Conservation (phyloP, 1,140 invertebrate genomes). For the Cherax destructor region DNA sequence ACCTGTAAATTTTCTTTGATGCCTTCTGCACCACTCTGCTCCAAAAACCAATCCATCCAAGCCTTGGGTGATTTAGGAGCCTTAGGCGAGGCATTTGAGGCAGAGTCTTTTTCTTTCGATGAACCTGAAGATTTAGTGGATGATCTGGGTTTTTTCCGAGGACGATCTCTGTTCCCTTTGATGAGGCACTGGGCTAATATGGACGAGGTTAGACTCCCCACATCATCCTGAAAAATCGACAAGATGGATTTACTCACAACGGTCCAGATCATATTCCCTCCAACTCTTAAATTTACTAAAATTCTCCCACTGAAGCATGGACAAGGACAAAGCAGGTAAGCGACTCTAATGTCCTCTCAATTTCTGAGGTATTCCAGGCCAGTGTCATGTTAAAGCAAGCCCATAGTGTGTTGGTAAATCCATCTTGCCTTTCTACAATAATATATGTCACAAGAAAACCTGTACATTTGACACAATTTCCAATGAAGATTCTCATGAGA, state of each 20-base stretch:
- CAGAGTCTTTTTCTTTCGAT: slow-evolving; percentile 47
- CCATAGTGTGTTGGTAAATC: slow-evolving; percentile 65
- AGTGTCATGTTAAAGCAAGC: slow-evolving; percentile 34
- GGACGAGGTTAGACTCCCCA: slow-evolving; percentile 61
- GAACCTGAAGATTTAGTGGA: slow-evolving; percentile 37
- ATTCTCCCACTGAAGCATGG: slow-evolving; percentile 35
- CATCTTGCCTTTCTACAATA: slow-evolving; percentile 65
- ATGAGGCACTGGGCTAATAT: slow-evolving; percentile 70
- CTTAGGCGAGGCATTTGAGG: slow-evolving; percentile 24
- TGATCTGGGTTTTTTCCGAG: slow-evolving; percentile 50
- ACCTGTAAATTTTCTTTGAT: slow-evolving; percentile 67
- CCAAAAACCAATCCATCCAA: slow-evolving; percentile 71
- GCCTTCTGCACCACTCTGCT: slow-evolving; percentile 63
- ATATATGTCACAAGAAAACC: slow-evolving; percentile 45
- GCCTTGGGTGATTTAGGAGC: slow-evolving; percentile 52
- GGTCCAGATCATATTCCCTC: slow-evolving; percentile 42
- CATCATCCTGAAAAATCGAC: slow-evolving; percentile 70
- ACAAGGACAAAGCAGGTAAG: slow-evolving; percentile 59
- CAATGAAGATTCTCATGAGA: background rate
- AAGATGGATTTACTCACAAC: slow-evolving; percentile 70
- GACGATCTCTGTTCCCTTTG: slow-evolving; percentile 57
- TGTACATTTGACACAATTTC: background rate
- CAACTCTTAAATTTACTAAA: slow-evolving; percentile 47
- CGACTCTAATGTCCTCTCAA: slow-evolving; percentile 25
- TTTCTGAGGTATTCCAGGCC: slow-evolving; percentile 14